phyloP scores from a whole-genome alignment of 2,888 invertebrate species.

The Sminthurinus aureus region DNA sequence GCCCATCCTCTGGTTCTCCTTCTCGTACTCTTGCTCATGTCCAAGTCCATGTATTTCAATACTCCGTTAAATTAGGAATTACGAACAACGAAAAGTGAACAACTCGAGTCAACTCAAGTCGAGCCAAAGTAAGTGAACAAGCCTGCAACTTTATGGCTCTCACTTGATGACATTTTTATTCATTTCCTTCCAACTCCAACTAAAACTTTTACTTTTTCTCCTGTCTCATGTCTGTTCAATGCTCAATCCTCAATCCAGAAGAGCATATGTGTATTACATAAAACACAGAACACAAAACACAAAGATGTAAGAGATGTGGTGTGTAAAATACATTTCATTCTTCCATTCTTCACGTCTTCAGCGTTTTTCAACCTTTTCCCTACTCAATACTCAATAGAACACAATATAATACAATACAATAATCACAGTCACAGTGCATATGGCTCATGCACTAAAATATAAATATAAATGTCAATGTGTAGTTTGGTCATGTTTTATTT shows the following conservation, averaged over 20 bases:
- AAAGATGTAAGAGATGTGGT: not conserved
- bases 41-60: slow-evolving; percentile 44
- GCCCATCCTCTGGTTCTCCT: no score
- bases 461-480: not conserved
- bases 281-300: no score
- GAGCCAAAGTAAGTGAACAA: slow-evolving; percentile 52
- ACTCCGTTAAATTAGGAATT: slow-evolving; percentile 49
- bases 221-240: not conserved
- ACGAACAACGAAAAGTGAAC: no score
- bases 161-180: slow-evolving; percentile 59
- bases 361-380: not conserved
- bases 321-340: not conserved
- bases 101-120: no score
- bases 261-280: no score
- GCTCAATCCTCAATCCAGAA: not conserved
- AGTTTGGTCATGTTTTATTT: not conserved
- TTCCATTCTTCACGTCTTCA: not conserved
- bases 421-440: not conserved
- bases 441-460: not conserved
- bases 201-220: no score
- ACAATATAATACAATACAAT: not conserved
- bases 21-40: not conserved
- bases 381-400: not conserved
- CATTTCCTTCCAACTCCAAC: slow-evolving; percentile 42
- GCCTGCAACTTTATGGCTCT: slow-evolving; percentile 53